These are phyloP conservation scores for Venusia cambrica DNA, from an alignment of 2,888 invertebrate genomes.

Conservation along the genomic window DNA sequence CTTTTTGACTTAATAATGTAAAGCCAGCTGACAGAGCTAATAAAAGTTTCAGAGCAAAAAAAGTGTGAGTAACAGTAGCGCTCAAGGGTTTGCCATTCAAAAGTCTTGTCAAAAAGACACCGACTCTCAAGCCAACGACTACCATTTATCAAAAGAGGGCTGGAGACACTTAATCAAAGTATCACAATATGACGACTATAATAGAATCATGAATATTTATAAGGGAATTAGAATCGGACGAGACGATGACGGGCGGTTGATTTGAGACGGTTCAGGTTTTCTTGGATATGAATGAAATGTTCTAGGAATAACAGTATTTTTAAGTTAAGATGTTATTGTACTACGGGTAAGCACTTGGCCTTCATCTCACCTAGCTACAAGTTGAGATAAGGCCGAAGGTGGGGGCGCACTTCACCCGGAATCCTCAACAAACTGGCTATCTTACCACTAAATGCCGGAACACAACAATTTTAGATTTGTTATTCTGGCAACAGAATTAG, in stretches of 20 bases:
- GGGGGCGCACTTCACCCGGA: too few species aligned
- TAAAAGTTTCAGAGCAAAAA: too few species aligned
- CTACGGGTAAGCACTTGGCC: too few species aligned
- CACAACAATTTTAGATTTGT: too few species aligned
- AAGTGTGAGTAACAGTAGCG: slow-evolving; percentile 18
- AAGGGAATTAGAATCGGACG: slow-evolving; percentile 60
- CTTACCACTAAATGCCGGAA: too few species aligned
- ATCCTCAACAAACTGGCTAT: too few species aligned
- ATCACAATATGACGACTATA: slow-evolving; percentile 70
- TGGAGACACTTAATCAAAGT: slow-evolving; percentile 74
- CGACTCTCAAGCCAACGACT: slow-evolving; percentile 27
- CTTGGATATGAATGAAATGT: too few species aligned
- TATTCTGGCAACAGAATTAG: too few species aligned
- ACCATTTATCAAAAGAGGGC: slow-evolving; percentile 63
- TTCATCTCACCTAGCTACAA: too few species aligned
- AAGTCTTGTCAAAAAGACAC: slow-evolving; percentile 36
- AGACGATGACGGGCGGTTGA: slow-evolving; percentile 46
- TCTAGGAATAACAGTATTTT: too few species aligned
- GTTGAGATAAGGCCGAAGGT: too few species aligned
- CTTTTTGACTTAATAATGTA: not conserved
- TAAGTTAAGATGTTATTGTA: too few species aligned
- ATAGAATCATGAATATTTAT: slow-evolving; percentile 74
- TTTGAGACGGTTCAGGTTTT: slow-evolving; percentile 57
- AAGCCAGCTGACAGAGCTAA: slow-evolving; percentile 5
- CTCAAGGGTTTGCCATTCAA: slow-evolving; percentile 21